These are phyloP conservation scores for Chromoteleia sp. DNA, from an alignment of 2,888 invertebrate genomes.

Conservation along the genomic window DNA sequence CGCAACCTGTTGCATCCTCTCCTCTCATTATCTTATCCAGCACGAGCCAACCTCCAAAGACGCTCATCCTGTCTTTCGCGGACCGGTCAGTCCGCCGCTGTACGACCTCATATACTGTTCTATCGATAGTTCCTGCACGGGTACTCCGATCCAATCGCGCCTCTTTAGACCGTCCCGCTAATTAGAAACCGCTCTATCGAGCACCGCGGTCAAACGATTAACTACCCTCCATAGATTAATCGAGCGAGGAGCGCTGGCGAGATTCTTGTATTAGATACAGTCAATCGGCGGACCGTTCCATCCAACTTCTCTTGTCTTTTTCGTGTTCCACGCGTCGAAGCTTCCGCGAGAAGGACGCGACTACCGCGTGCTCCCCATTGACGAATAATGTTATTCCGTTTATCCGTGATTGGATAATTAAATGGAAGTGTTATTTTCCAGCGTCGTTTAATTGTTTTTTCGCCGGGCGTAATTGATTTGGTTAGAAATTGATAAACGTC, in stretches of 20 bases:
- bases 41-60: slow-evolving; percentile 60
- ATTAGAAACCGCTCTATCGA: slow-evolving; percentile 81
- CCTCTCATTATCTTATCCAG: slow-evolving; percentile 65
- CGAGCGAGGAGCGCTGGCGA: slow-evolving; percentile 52
- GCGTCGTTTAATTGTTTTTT: slow-evolving; percentile 22
- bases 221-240: slow-evolving; percentile 78
- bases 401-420: slow-evolving; percentile 35
- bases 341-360: slow-evolving; percentile 23
- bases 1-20: slow-evolving; percentile 64
- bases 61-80: slow-evolving; percentile 47
- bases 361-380: neutral
- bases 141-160: slow-evolving; percentile 76
- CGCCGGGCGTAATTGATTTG: slow-evolving; percentile 32
- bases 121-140: slow-evolving; percentile 32
- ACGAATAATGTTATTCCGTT: slow-evolving; percentile 44
- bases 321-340: slow-evolving; percentile 35
- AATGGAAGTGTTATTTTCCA: neutral
- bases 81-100: slow-evolving; percentile 64
- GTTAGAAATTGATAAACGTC: slow-evolving; percentile 6
- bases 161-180: slow-evolving; percentile 77
- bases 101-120: slow-evolving; percentile 61
- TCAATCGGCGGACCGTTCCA: slow-evolving; percentile 50
- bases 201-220: slow-evolving; percentile 77
- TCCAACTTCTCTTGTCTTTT: slow-evolving; percentile 42
- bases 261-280: slow-evolving; percentile 65